Base-by-base conservation (phyloP, 1,140 invertebrate species). In the Ceratoteleas bidentatus region DNA sequence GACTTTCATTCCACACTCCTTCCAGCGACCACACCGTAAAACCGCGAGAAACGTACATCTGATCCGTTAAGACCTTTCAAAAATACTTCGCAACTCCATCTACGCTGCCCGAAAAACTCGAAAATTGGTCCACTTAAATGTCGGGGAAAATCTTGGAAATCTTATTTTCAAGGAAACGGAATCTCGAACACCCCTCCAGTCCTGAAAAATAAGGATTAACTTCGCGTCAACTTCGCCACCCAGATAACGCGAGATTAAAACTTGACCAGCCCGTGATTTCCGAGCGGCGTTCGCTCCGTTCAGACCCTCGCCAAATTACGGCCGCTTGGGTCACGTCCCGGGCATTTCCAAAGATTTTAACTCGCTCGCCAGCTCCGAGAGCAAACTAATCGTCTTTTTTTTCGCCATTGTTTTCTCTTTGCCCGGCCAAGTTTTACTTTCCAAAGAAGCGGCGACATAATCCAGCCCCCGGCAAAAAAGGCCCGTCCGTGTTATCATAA, bases 301-400 rank as follows among this genome's bases (percentile, higher is more conserved):
- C 72, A 57, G 60, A 56, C 64, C 69, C 74, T 40, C 52, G 60
- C 61, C 61, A 79, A 72, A 79, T 79, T 79, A 79, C 60, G 60
- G 43, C 53, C 68, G 43, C 58, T 78, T 57, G 56, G 43, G 60
- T 62, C 58, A 70, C 66, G 66, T 78, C 65, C 65, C 50, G 62
- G 38, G 60, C 53, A 70, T 78, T 78, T 78, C 75, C 52, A 65
- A 76, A 70, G 60, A 79, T 61, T 65, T 78, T 57, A 72, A 64
- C 61, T 72, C 49, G 40, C 11, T 32, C 16, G 56, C 73, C 57
- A 68, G 24, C 54, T 47, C 58, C 38, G 14, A 32, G 14, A 32
- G 15, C 14, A 72, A 79, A 78, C 75, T 78, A 79, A 79, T 80
- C 77, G 77, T 56, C 73, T 62, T 73, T 62, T 73, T 32, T 33